Conservation (phyloP, 2,888 invertebrate genomes). For the Eristalinus aeneus region DNA sequence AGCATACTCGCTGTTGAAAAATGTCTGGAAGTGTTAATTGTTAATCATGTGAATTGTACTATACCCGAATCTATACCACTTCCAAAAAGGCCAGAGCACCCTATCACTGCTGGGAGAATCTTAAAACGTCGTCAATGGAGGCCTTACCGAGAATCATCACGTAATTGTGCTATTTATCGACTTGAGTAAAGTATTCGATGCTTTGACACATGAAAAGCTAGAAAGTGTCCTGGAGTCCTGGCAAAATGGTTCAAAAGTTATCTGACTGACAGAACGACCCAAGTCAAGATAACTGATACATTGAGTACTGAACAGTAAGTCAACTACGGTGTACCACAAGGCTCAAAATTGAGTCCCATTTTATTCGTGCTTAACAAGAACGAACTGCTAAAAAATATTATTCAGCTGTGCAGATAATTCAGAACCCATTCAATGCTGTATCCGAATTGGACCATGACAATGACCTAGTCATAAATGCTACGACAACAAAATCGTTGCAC, state of each 20-base stretch:
- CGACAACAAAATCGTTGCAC: neutral
- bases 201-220: no score
- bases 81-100: neutral
- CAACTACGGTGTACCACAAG: no score
- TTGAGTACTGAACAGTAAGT: no score
- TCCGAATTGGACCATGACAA: neutral
- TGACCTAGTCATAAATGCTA: no score
- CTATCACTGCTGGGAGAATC: neutral
- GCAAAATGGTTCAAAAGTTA: no score
- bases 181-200: no score
- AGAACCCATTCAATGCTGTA: neutral
- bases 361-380: neutral
- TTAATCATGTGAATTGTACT: neutral
- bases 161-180: no score
- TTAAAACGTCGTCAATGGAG: neutral
- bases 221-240: no score
- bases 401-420: neutral
- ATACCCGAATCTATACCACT: neutral
- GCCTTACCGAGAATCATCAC: no score
- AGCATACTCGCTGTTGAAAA: neutral
- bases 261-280: no score
- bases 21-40: neutral
- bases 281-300: no score
- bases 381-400: neutral
- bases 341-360: neutral